These are phyloP conservation scores for Drosophila bocqueti DNA, from an alignment of 1,140 invertebrate genomes.

Conservation along the genomic window DNA sequence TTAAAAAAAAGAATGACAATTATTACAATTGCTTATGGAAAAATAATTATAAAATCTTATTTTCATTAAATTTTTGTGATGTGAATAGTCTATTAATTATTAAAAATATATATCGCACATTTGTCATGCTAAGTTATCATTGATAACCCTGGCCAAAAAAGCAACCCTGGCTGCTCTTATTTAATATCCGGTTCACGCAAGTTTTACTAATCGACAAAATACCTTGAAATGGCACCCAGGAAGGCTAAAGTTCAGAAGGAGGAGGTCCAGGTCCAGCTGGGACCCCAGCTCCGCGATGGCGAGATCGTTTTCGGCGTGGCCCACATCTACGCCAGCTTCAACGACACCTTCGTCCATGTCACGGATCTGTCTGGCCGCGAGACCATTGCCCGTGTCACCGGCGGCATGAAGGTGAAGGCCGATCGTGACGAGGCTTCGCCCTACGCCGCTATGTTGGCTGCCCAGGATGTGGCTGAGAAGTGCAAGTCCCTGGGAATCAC, in stretches of 20 bases:
- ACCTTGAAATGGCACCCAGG: conserved; percentile 94
- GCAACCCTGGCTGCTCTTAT: too few relatives aligned
- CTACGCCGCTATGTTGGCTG: conserved; percentile 98
- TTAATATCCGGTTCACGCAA: too few relatives aligned
- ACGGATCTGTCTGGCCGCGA: conserved; percentile 99
- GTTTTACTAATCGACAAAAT: conserved; percentile 38
- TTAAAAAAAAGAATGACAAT: background rate
- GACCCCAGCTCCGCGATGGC: conserved; percentile 98
- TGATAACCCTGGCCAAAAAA: background rate
- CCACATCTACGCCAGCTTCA: conserved; percentile 99
- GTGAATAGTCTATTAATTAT: background rate
- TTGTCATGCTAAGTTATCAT: too few relatives aligned
- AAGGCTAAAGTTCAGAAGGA: conserved; percentile 99
- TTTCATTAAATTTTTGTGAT: background rate
- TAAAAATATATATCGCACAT: background rate
- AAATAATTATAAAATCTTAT: background rate
- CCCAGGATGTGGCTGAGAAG: conserved; percentile 98
- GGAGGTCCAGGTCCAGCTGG: conserved; percentile 97
- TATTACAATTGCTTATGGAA: background rate
- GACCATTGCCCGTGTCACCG: conserved; percentile 99
- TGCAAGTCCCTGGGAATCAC: conserved; percentile 98
- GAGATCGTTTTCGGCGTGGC: conserved; percentile 99
- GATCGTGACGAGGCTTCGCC: conserved; percentile 99
- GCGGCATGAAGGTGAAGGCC: conserved; percentile 99
- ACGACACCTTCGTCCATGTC: conserved; percentile 99